phyloP scores from a whole-genome alignment of 1,140 invertebrate species.

The Drosophila funebris region DNA sequence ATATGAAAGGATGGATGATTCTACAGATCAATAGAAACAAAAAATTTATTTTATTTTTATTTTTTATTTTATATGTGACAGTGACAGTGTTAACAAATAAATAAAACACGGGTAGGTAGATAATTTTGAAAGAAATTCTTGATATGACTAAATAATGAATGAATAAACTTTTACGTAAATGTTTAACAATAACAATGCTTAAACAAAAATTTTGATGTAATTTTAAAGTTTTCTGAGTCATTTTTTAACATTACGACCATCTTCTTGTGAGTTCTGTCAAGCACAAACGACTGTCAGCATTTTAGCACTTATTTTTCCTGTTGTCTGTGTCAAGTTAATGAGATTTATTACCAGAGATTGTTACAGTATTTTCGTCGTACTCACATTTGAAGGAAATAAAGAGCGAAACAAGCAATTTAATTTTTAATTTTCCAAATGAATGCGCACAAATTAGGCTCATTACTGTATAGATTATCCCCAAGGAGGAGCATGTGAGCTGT shows the following conservation, averaged over 20 bases:
- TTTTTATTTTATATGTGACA: too few relatives aligned
- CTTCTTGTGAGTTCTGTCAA: slow-evolving; percentile 4
- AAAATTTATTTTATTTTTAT: too few relatives aligned
- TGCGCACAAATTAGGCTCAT: slow-evolving; percentile 78
- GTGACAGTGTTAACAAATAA: too few relatives aligned
- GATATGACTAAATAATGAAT: too few relatives aligned
- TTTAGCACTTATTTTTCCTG: slow-evolving; percentile 34
- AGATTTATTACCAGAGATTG: slow-evolving; percentile 73
- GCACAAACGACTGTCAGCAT: slow-evolving; percentile 15
- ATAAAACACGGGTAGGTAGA: too few relatives aligned
- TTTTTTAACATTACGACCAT: neutral
- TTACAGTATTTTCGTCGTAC: slow-evolving; percentile 56
- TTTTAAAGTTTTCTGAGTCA: neutral
- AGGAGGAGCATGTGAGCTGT: slow-evolving; percentile 9
- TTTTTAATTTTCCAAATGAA: slow-evolving; percentile 83
- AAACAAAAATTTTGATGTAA: neutral
- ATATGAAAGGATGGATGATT: too few relatives aligned
- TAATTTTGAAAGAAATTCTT: too few relatives aligned
- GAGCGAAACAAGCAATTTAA: slow-evolving; percentile 79
- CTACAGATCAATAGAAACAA: too few relatives aligned
- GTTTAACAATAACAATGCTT: neutral
- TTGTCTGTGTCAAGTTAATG: slow-evolving; percentile 58
- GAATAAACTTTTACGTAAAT: too few relatives aligned
- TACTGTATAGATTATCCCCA: slow-evolving; percentile 59
- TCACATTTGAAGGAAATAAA: slow-evolving; percentile 13